Base-by-base conservation (phyloP, 2,888 invertebrate species). In the Latrodectus elegans region DNA sequence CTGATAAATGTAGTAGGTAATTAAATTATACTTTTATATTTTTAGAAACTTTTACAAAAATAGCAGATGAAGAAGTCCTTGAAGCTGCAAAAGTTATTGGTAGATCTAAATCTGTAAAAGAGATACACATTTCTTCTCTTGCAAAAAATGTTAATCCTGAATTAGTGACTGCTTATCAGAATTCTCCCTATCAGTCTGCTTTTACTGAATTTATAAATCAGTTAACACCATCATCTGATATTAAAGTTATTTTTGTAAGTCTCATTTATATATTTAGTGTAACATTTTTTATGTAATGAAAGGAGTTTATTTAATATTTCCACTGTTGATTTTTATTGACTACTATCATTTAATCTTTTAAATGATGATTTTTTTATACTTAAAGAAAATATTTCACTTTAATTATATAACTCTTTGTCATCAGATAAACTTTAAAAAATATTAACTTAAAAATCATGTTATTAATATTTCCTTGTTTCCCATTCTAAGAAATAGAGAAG, bases 171-270 rank as follows among this genome's bases (percentile, higher is more conserved):
- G 38, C 65, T 15, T 38, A 51, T 12, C 67, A 80, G 70, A 10
- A 17, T 78, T n/a, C 53, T 14, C 14, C 65, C 14, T 22, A 72
- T 14, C 49, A 71, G 26, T 12, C 53, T 26, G 10, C 51, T 14
- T 79, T 73, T 22, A 73, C 84, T 26, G 4, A 22, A 0, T 12
- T 84, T 8, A 53, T 78, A 17, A 79, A 88, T 67, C 83, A 75
- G 65, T 26, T 88, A 12, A 78, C 84, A 10, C 88, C 88, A 17
- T 83, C 6, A 38, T 38, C 83, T 15, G 55, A 53, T 15, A 81
- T 79, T 51, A 88, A 84, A 71, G 51, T 88, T 65, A 67, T 88
- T 75, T 79, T 88, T 71, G 88, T 88, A 79, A 88, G 84, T 75
- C 15, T 38, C 38, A 38, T 38, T 38, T 38, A 38, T 38, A 4